phyloP scores from a whole-genome alignment of 1,140 invertebrate species.

The Lepidotrigona ventralis region DNA sequence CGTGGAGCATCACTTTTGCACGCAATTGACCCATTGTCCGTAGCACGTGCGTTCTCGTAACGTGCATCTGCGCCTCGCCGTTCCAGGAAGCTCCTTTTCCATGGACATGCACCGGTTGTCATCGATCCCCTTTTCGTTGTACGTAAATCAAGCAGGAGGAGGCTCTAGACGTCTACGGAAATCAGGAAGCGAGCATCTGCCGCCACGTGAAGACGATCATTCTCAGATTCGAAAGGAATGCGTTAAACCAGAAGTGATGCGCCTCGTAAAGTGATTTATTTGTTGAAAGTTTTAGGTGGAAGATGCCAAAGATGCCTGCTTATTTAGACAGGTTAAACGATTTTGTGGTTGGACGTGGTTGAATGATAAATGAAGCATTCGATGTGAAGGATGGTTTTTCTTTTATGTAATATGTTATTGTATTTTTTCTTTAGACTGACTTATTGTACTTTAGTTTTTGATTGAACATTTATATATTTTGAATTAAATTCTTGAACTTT shows the following conservation, averaged over 20 bases:
- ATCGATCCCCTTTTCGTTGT: conserved; percentile 45
- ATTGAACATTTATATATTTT: neutral
- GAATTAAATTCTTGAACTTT: neutral
- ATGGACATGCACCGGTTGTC: conserved; percentile 51
- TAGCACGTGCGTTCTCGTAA: conserved; percentile 46
- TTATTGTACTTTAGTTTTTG: neutral
- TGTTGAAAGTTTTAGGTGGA: neutral
- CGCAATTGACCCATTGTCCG: conserved; percentile 44
- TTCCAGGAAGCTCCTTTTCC: conserved; percentile 34
- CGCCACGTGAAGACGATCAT: conserved; percentile 10
- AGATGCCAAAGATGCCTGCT: neutral
- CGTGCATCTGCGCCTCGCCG: conserved; percentile 48
- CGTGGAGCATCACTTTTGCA: conserved; percentile 3
- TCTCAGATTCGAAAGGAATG: conserved; percentile 1
- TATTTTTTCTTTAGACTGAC: no score
- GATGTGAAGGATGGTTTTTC: neutral
- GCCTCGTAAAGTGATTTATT: conserved; percentile 9
- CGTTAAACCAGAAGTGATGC: neutral
- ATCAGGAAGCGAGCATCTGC: conserved; percentile 47
- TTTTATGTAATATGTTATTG: neutral
- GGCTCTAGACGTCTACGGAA: neutral
- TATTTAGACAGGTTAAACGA: neutral
- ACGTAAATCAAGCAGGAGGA: conserved; percentile 37
- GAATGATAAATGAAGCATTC: neutral
- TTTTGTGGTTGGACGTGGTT: neutral